Base-by-base conservation (phyloP, 2,888 invertebrate genomes). In the Catocala fraxini region DNA sequence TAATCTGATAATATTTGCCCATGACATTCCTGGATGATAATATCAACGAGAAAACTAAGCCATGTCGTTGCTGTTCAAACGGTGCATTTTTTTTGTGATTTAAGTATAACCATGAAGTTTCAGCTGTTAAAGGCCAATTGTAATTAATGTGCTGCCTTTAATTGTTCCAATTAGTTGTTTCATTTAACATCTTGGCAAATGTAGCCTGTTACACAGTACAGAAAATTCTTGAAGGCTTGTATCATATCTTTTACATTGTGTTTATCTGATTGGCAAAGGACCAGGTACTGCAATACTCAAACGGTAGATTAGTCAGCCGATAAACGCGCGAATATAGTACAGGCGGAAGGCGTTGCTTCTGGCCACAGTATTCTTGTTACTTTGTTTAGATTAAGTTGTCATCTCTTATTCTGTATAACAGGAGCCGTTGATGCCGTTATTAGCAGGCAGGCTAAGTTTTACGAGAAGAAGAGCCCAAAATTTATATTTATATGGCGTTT, bases 261-360 rank as follows among this genome's bases (percentile, higher is more conserved):
- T 13, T 53, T 73, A 70, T 68, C 74, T 51, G 62, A 61, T 77
- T 74, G 71, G 74, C 77, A 71, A 35, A 6, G 10, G 15, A 77
- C 68, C 63, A 66, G 67, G 0, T 6, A 4, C 46, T 46, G 46
- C 15, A n/a, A 3, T n/a, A 13, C 13, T 47, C 9, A 12, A 59
- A 46, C n/a, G 51, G 33, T 11, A 48, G 46, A 65, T 69, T 66
- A 59, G 74, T 70, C 70, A 69, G 48, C 15, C 11, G 25, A 54
- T 63, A n/a, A 11, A 11, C 6, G 3, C 25, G 5, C 11, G 34
- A 11, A 10, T 4, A n/a, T 33, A 48, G 5, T 48, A 12, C 12
- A 12, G 12, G 5, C 4, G 9, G 25, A 5, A 9, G 4, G 47
- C 47, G 47, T 25, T 15, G 25, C 25, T 47, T 6, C 6, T 7